A percentile compares a stretch with the other conserved stretches of the same genome.
Conservation (phyloP, 2,888 invertebrate species). For the Gordius sp. region DNA sequence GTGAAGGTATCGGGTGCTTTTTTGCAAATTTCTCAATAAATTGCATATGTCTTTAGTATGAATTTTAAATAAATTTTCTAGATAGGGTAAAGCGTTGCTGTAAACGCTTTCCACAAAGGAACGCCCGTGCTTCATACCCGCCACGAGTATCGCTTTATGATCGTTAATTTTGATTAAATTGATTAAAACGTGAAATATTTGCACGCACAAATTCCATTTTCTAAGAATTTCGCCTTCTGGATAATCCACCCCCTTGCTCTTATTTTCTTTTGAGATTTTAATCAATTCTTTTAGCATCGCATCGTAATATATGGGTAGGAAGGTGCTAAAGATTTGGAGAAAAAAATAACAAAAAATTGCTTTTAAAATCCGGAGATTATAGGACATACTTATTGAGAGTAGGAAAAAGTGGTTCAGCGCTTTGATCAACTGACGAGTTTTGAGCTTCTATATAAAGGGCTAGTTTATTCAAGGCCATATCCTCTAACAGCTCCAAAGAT, state of each 20-base stretch:
- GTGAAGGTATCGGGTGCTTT: conserved; percentile 5
- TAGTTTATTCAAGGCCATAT: neutral
- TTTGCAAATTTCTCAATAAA: conserved; percentile 9
- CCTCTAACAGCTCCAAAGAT: neutral
- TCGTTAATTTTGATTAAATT: neutral
- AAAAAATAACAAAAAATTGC: too few relatives aligned
- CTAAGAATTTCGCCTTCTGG: neutral
- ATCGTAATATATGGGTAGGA: neutral
- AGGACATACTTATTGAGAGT: too few relatives aligned
- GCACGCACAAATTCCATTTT: neutral
- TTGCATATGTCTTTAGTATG: neutral
- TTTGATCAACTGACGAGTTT: too few relatives aligned
- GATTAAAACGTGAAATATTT: conserved; percentile 2
- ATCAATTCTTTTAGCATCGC: neutral
- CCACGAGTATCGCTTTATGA: neutral
- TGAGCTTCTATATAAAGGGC: too few relatives aligned
- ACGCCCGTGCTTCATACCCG: neutral
- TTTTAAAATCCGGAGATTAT: too few relatives aligned
- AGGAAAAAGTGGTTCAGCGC: too few relatives aligned
- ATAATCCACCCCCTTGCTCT: neutral
- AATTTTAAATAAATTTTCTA: neutral
- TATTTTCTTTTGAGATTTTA: neutral
- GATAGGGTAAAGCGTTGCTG: neutral
- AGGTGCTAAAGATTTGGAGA: neutral
- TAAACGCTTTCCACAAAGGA: neutral